Percentiles rank a stretch among this genome's conserved stretches.
Conservation (phyloP, 2,113 vertebrate species). For the Brachyistius frenatus region DNA sequence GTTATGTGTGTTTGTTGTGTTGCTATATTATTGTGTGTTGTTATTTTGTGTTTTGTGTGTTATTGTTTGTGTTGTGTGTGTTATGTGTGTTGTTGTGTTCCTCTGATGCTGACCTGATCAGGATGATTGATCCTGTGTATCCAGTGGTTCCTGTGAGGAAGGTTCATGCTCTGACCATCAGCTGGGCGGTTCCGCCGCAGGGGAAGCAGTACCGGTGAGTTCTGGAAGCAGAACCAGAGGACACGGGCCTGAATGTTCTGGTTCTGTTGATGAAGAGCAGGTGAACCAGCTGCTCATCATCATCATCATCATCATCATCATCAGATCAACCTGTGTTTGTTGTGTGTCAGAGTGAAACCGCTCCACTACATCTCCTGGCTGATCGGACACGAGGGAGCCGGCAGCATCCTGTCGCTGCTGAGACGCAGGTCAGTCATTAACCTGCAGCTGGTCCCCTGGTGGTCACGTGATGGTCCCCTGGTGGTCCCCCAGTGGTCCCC, state of each 20-base stretch:
- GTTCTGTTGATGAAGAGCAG: no score
- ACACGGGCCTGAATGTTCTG: no score
- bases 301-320: no score
- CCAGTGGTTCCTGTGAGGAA: constrained; percentile 96
- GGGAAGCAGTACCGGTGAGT: constrained; percentile 93
- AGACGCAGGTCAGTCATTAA: constrained; percentile 90
- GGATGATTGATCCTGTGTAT: constrained; percentile 49
- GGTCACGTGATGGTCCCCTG: no score
- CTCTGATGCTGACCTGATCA: no score
- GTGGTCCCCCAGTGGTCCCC: background rate
- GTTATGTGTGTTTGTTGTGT: no score
- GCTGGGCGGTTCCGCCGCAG: constrained; percentile 95
- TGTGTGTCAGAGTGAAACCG: constrained; percentile 90
- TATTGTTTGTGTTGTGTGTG: no score
- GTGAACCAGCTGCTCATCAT: no score
- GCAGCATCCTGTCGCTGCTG: constrained; percentile 94
- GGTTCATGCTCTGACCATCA: constrained; percentile 94
- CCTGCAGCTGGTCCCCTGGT: no score
- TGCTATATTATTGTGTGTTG: no score
- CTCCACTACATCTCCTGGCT: constrained; percentile 98
- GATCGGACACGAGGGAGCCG: constrained; percentile 96
- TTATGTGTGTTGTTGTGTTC: no score
- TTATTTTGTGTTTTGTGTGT: no score
- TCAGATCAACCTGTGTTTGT: constrained; percentile 17
- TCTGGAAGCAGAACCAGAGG: background rate